Percentiles rank a stretch among this genome's conserved stretches.
phyloP scores from a whole-genome alignment of 2,888 invertebrate genomes.

The Zeuzera pyrina region DNA sequence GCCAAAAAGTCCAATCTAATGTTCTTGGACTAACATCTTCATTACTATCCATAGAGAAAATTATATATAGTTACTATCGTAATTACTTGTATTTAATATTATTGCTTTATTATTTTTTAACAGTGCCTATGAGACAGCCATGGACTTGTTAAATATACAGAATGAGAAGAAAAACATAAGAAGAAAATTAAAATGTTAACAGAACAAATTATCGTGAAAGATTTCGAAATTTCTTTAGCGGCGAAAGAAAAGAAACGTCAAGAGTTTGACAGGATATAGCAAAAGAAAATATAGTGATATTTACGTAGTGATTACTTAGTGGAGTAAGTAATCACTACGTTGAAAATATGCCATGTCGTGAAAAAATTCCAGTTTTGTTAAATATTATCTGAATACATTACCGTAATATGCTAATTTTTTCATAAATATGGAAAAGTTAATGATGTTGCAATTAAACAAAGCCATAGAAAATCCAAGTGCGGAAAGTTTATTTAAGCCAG shows the following conservation, averaged over 20 bases:
- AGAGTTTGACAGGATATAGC: conserved; percentile 40
- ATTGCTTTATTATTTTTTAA: too few species aligned
- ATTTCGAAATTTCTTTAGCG: conserved; percentile 49
- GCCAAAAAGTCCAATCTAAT: too few species aligned
- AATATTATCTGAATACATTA: conserved; percentile 42
- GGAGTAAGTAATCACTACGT: too few species aligned
- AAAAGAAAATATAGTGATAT: too few species aligned
- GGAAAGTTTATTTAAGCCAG: conserved; percentile 40
- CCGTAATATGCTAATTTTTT: conserved; percentile 61
- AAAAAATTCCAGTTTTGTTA: conserved; percentile 54
- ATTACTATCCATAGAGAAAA: too few species aligned
- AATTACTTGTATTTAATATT: too few species aligned
- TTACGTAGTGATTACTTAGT: too few species aligned
- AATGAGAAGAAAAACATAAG: conserved; percentile 35
- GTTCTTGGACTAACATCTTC: too few species aligned
- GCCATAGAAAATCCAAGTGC: conserved; percentile 34
- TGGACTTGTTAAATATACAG: conserved; percentile 38
- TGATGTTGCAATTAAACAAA: conserved; percentile 50
- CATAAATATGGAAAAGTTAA: conserved; percentile 53
- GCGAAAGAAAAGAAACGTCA: conserved; percentile 31
- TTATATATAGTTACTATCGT: too few species aligned
- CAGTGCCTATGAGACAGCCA: conserved; percentile 47
- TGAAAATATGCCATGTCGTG: conserved; percentile 49
- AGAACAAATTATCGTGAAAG: conserved; percentile 32
- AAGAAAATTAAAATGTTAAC: conserved; percentile 35